Evolutionary conservation across 2,888 invertebrate genomes (phyloP).

Genomic region (Agrotis segetum): DNA sequence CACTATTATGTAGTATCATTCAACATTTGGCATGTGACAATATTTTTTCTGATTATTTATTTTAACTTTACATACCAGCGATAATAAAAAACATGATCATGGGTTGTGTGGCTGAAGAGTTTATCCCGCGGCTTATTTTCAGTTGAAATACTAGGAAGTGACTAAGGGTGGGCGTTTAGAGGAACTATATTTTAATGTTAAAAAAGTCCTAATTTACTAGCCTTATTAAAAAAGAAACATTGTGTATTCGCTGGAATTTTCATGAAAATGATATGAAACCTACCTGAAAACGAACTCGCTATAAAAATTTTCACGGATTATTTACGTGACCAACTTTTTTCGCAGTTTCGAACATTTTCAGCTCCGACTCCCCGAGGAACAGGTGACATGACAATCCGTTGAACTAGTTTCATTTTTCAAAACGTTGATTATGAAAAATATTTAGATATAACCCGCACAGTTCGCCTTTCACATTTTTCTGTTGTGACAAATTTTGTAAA

Average conservation of each 20-base stretch:
- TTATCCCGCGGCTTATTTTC: too few relatives aligned
- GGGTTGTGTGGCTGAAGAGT: too few relatives aligned
- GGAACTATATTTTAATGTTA: too few relatives aligned
- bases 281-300: conserved; percentile 11
- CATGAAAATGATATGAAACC: neutral
- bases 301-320: conserved; percentile 35
- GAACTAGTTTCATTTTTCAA: conserved; percentile 49
- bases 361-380: conserved; percentile 45
- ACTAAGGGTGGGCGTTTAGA: too few relatives aligned
- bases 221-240: too few relatives aligned
- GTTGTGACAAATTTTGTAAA: conserved; percentile 26
- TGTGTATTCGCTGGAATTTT: neutral
- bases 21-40: too few relatives aligned
- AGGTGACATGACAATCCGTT: conserved; percentile 48
- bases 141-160: too few relatives aligned
- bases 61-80: too few relatives aligned
- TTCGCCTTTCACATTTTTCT: neutral
- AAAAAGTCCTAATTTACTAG: too few relatives aligned
- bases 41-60: too few relatives aligned
- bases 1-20: too few relatives aligned
- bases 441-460: neutral
- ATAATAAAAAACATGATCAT: too few relatives aligned
- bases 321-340: conserved; percentile 45
- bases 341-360: conserved; percentile 40
- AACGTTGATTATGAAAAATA: conserved; percentile 45